Evolutionary conservation across 2,888 invertebrate species (phyloP).

Genomic region (Vannuccia rotundouncinata): DNA sequence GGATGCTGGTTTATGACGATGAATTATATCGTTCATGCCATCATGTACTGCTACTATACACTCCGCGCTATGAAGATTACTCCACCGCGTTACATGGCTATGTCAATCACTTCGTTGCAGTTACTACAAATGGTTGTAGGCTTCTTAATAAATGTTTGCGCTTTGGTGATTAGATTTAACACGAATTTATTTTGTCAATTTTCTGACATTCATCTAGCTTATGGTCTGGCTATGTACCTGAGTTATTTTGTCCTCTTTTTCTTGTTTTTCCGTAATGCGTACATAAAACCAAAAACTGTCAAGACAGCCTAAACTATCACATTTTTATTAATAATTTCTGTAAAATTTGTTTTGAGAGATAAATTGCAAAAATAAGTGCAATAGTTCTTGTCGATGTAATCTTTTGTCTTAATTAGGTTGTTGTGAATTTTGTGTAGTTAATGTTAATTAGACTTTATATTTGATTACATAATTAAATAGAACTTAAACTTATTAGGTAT

Average conservation of each 20-base stretch:
- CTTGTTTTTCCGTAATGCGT: constrained; percentile 55
- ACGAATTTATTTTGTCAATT: constrained; percentile 30
- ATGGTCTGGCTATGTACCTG: constrained; percentile 49
- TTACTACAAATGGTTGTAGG: constrained; percentile 88
- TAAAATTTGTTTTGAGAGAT: no score
- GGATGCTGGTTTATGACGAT: constrained; percentile 58
- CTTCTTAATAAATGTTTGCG: no score
- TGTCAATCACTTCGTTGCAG: constrained; percentile 82
- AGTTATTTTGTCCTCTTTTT: constrained; percentile 55
- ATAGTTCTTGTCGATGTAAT: no score
- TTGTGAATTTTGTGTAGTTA: no score
- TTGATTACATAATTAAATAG: no score
- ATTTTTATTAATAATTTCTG: no score
- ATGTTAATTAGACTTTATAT: no score
- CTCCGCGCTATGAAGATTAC: constrained; percentile 55
- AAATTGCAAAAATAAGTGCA: no score
- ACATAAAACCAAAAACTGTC: no score
- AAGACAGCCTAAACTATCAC: no score
- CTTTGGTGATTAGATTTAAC: constrained; percentile 61
- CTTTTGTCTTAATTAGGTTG: no score
- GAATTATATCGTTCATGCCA: constrained; percentile 59
- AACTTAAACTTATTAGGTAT: no score
- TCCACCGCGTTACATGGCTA: constrained; percentile 67
- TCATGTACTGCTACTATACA: constrained; percentile 60
- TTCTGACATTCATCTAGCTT: neutral